Evolutionary conservation across 64 coral and sea anemone species (phyloP), one percentile per base, ranked within the genome.

Genomic region (Dendronephthya gigantea): DNA sequence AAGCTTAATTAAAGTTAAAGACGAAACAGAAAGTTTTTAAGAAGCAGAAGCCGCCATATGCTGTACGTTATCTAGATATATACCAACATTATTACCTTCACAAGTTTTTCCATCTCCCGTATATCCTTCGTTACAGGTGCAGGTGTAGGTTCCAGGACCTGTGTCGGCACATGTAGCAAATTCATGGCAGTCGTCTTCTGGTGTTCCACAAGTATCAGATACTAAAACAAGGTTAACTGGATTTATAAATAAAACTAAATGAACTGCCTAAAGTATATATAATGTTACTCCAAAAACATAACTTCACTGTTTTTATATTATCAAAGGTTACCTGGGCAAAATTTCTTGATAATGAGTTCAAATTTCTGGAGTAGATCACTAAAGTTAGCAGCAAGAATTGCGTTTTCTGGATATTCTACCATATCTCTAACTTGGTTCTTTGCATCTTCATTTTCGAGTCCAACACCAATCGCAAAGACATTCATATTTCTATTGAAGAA

Each of bases 401-500:
- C 84, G 58, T 86, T 86, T 40, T 86, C 58, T 68, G 84, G 51
- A 68, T n/a, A 29, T 8, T 86, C 41, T 39, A 86, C 84, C 84
- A 86, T 86, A 68, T 68, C 84, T 39, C 39, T 68, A 5, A 86
- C 35, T 86, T 86, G 55, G 13, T 86, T 68, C 11, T 39, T 86
- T 17, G 58, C 58, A 39, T 5, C 28, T 68, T 86, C 35, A 1
- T 68, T 65, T 17, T 35, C n/a, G 35, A 68, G 25, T n/a, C 84
- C 84, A 68, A 86, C 58, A 9, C 51, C 84, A 19, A 86, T 68
- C 23, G 84, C 84, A 86, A 68, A 86, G n/a, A 86, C 84, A 25
- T 68, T 39, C 84, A 86, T 86, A 15, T 86, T 16, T 86, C 84
- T 65, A 13, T 86, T 37, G 69, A 86, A 86, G 58, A 86, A 68